Percentiles rank a stretch among this genome's conserved stretches.
Evolutionary conservation across 1,140 invertebrate species (phyloP).

Genomic region (Fopius arisanus): DNA sequence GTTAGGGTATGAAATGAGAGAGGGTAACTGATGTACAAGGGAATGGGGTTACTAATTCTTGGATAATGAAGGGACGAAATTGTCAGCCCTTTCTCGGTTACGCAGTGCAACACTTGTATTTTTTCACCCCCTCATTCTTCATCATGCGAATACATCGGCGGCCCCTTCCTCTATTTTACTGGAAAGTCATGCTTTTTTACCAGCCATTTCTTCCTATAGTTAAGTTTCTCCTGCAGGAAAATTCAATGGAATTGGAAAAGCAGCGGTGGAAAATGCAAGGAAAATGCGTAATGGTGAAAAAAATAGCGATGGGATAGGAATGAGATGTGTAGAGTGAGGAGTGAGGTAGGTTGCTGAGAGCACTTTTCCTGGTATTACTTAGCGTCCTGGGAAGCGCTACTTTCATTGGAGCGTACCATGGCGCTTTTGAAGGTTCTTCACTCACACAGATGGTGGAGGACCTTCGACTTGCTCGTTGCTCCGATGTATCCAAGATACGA

Average conservation of each 20-base stretch:
- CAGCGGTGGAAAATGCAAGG: background rate
- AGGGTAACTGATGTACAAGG: slow-evolving; percentile 42
- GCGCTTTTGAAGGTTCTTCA: slow-evolving; percentile 33
- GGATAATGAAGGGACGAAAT: slow-evolving; percentile 63
- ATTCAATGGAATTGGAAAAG: background rate
- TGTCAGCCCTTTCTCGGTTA: slow-evolving; percentile 47
- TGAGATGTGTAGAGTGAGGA: background rate
- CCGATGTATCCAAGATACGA: background rate
- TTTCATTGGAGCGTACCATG: slow-evolving; percentile 31
- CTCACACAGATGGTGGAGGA: background rate
- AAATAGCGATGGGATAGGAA: slow-evolving; percentile 5
- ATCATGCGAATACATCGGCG: too few species aligned
- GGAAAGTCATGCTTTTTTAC: too few species aligned
- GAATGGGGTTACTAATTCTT: slow-evolving; percentile 64
- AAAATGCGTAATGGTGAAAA: background rate
- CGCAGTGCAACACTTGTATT: background rate
- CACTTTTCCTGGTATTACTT: slow-evolving; percentile 64
- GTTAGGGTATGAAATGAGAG: slow-evolving; percentile 22
- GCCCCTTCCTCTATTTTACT: too few species aligned
- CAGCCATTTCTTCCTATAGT: background rate
- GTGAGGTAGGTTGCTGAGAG: slow-evolving; percentile 32
- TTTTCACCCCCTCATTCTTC: background rate
- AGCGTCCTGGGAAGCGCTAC: slow-evolving; percentile 41
- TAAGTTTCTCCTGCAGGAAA: background rate
- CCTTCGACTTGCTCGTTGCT: background rate